Evolutionary conservation across 2,888 invertebrate genomes (phyloP).

Genomic region (Mythimna vitellina): DNA sequence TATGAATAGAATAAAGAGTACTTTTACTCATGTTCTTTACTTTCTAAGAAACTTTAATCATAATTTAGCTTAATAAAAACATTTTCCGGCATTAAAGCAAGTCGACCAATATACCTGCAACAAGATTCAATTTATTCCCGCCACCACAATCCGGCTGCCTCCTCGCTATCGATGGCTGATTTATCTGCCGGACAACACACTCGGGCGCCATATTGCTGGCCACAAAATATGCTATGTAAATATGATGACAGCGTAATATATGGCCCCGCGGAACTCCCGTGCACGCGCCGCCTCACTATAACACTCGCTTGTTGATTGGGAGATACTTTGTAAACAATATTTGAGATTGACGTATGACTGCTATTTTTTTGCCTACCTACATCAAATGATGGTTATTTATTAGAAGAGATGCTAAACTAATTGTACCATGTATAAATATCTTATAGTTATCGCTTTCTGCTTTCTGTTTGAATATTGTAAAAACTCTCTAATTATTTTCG

Average conservation of each 20-base stretch:
- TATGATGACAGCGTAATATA: slow-evolving; percentile 66
- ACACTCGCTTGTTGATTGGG: slow-evolving; percentile 56
- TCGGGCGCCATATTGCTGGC: slow-evolving; percentile 67
- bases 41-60: not conserved
- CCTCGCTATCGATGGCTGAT: slow-evolving; percentile 64
- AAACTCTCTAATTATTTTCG: too few relatives aligned
- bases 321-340: slow-evolving; percentile 51
- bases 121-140: slow-evolving; percentile 13
- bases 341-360: slow-evolving; percentile 37
- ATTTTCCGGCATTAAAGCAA: not conserved
- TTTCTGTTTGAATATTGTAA: too few relatives aligned
- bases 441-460: too few relatives aligned
- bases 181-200: slow-evolving; percentile 70
- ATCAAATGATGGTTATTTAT: not conserved
- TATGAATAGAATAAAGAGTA: not conserved
- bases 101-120: slow-evolving; percentile 28
- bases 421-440: too few relatives aligned
- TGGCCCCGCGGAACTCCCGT: slow-evolving; percentile 44
- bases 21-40: not conserved
- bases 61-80: not conserved
- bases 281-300: slow-evolving; percentile 9
- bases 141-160: slow-evolving; percentile 18
- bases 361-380: slow-evolving; percentile 31
- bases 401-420: too few relatives aligned
- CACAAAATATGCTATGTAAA: slow-evolving; percentile 78